Evolutionary conservation across 2,113 vertebrate species (phyloP), one percentile per base, ranked within the genome.

Genomic region (human): DNA sequence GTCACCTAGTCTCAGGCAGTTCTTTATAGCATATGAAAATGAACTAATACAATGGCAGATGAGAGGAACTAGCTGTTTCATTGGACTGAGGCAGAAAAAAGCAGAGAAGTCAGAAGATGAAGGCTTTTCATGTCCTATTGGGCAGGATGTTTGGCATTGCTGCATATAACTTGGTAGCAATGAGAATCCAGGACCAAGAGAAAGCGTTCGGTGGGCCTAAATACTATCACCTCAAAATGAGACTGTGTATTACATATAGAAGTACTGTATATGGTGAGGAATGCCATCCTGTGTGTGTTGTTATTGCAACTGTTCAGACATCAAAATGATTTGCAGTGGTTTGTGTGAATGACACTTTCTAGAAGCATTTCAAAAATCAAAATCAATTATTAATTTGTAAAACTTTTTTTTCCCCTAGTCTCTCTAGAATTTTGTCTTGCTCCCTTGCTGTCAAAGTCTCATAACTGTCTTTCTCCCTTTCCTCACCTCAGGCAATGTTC

Each of bases 401-500:
- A 55, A 11, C 6, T 9, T 55, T 40, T 76, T n/a, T 90, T 66
- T n/a, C 30, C 22, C 27, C 23, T 87, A 8, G 43, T 73, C 50
- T 78, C 6, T 75, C 23, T n/a, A 78, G 72, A 52, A 68, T 57
- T 35, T 43, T 70, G 14, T 59, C 64, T 72, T 61, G 1, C 45
- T 80, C 14, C 8, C 25, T 95, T 89, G 38, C 23, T 55, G 75
- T 80, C 64, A 72, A 59, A 82, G 38, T 81, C 12, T 9, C 11
- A 0, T 48, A 4, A 96, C 83, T 68, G 32, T 72, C 6, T 64
- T 20, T 61, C 45, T 87, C 30, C 48, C 48, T 97, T 91, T 96
- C 96, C 96, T 95, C 95, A 17, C 90, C 66, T 27, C 97, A 99
- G 99, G 99, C 99, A 94, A 99, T 99, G 99, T 99, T 99, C 98